These are phyloP conservation scores for Chroicocephalus ridibundus DNA, from an alignment of 2,113 vertebrate genomes.

Conservation along the genomic window DNA sequence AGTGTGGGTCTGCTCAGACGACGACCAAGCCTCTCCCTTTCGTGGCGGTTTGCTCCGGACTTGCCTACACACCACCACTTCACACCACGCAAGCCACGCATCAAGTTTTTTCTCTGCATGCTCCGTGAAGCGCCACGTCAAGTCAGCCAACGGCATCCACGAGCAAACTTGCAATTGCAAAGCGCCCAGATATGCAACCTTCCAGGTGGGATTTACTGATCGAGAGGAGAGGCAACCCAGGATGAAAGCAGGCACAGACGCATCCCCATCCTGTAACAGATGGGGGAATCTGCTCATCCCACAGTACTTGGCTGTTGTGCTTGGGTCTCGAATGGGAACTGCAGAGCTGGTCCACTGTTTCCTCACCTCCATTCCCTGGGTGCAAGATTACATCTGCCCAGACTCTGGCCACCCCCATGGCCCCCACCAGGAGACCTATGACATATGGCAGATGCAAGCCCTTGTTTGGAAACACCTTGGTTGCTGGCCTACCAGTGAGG, in stretches of 20 bases:
- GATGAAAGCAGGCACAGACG: not conserved
- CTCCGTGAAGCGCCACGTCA: accelerated
- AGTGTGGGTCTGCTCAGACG: not conserved
- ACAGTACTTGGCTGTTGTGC: not conserved
- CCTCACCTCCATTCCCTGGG: not conserved
- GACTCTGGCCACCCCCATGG: not conserved
- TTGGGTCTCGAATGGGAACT: not conserved
- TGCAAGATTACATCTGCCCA: not conserved
- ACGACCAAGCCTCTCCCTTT: not conserved
- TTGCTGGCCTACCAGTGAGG: not conserved
- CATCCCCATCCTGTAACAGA: not conserved
- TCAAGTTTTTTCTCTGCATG: accelerated
- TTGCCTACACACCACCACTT: not conserved
- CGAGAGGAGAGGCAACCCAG: not conserved
- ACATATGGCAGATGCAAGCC: not conserved
- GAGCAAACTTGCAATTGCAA: not conserved
- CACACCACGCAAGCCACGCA: accelerated
- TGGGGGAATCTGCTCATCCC: not conserved
- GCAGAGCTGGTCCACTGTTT: not conserved
- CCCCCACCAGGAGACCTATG: not conserved
- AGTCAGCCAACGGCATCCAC: not conserved
- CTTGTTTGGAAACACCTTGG: not conserved
- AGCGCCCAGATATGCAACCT: not conserved
- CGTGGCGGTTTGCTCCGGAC: accelerated
- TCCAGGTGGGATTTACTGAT: not conserved